Conservation (phyloP, 2,888 invertebrate species). For the Harpalus rufipes region DNA sequence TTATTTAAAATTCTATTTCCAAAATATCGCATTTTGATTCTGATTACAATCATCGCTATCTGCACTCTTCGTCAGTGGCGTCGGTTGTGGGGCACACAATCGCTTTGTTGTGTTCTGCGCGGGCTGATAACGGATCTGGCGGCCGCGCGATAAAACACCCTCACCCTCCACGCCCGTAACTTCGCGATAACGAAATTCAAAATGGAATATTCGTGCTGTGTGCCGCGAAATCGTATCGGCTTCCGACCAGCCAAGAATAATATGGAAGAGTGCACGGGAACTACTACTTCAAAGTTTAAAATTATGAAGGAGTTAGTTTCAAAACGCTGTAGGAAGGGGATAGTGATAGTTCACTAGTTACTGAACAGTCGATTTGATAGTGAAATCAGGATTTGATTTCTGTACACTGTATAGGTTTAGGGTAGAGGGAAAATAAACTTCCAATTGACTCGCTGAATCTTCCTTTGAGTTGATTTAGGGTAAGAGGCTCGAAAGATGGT, state of each 20-base stretch:
- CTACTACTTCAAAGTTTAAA: no score
- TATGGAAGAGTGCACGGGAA: no score
- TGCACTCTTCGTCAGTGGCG: constrained; percentile 4
- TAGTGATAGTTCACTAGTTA: no score
- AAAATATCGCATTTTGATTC: neutral
- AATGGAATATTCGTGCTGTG: constrained; percentile 78
- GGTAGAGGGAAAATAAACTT: no score
- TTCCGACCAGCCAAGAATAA: neutral
- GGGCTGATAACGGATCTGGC: constrained; percentile 72
- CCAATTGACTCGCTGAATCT: no score
- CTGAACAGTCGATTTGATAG: no score
- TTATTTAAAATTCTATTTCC: neutral
- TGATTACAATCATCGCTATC: neutral
- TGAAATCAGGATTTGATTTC: no score
- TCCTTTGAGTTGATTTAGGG: no score
- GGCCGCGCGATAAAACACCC: constrained; percentile 40
- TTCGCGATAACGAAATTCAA: constrained; percentile 72
- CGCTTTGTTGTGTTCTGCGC: constrained; percentile 74
- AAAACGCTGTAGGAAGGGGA: no score
- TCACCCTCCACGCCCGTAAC: neutral
- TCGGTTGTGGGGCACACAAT: constrained; percentile 63
- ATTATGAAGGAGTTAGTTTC: no score
- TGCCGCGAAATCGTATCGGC: constrained; percentile 67
- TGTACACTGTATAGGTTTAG: no score
- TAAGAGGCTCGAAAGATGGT: no score